Evolutionary conservation across 2,888 invertebrate genomes (phyloP), one percentile per base, ranked within the genome.

Genomic region (Cacoxenus indagator): DNA sequence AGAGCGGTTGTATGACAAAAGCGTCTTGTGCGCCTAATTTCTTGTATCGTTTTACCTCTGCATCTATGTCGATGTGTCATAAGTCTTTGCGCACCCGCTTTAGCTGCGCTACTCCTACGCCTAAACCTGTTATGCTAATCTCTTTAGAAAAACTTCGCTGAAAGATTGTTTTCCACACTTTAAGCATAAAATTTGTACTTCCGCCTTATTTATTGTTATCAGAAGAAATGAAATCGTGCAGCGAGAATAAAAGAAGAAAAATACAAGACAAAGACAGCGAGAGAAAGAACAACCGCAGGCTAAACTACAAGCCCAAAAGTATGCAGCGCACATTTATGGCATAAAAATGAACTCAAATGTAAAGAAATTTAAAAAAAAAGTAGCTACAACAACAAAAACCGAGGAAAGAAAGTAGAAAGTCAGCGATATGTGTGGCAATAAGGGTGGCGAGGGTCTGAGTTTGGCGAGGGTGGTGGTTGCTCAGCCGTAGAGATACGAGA

Each of bases 331-430:
- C 55, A 27, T 27, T 55, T 26, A 37, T 24, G 22, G 24, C 4
- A 43, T 19, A 65, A 67, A 46, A 67, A 67, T 62, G 26, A 62
- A 73, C 71, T 71, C 71, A 70, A 73, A 74, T 72, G 70, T 71
- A 72, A 75, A 68, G 69, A 72, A 72, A 72, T 72, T 71, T 69
- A 67, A 72, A 71, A 65, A 74, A 37, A 26, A 54, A 55, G 37
- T 37, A 37, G 37, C 37, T 4, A 37, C 37, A 55, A 26, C 6
- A 19, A 19, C 51, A 48, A 46, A 8, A 57, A 6, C 14, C 8
- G 37, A 8, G 14, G 14, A 37, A 11, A 37, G 37, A 45, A 51
- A 51, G 37, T n/a, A 54, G 46, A 43, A 55, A 55, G 27, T 48
- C 26, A 55, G 27, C n/a, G 27, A 14, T 55, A 55, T 55, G 55